Base-by-base conservation (phyloP, 2,888 invertebrate genomes). In the Pachymerium ferrugineum region DNA sequence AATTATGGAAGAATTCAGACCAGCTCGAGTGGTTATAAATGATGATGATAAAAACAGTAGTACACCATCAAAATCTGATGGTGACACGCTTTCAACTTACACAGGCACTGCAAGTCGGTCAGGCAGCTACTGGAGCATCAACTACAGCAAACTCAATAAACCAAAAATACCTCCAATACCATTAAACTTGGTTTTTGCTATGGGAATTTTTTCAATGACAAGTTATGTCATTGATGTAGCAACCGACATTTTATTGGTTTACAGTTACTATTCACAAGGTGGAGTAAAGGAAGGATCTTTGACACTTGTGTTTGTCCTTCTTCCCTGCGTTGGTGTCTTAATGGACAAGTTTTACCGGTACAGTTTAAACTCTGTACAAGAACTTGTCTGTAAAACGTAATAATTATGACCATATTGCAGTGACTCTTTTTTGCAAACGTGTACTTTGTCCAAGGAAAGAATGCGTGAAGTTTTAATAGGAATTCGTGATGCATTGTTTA, bases 261-360 rank as follows among this genome's bases (percentile, higher is more conserved):
- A 47, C 22, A 16, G 16, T 16, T 47, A 47, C 8, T 47, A 47
- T 8, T 8, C 47, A 3, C 19, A 47, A 8, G 47, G 47, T 3
- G 22, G 47, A 19, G 19, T 47, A 4, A 16, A 22, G n/a, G 47
- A 47, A 47, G 47, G 47, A 16, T 47, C 47, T 16, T 22, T 47
- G 16, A 47, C 47, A 3, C 47, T 47, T 16, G 47, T 47, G 1
- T 47, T 47, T 16, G 47, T 47, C 22, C 16, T 47, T 47, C 47
- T 47, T 16, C 47, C 47, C 2, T 3, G 47, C n/a, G 19, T 47
- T 16, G 47, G 47, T n/a, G 47, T 47, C 8, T 2, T 47, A 47
- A 47, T 47, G 47, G 47, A 47, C 19, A 47, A 47, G n/a, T 47
- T 47, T 47, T 47, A 47, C 47, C n/a, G 47, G 47, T 47, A 47